Base-by-base conservation (phyloP, 2,888 invertebrate genomes). In the Scaptomyza parva region DNA sequence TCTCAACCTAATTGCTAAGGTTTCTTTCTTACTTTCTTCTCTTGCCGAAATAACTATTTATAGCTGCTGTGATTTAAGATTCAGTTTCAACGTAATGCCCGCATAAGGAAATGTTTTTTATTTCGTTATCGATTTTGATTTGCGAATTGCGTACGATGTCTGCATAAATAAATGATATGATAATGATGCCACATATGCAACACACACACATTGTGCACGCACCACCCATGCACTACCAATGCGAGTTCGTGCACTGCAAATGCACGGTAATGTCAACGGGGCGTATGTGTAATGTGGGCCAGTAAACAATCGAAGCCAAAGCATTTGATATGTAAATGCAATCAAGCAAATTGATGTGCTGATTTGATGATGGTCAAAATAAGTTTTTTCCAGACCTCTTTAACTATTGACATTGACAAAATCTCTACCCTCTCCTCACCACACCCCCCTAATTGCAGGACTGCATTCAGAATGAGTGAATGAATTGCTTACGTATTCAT, bases 301-400 rank as follows among this genome's bases (percentile, higher is more conserved):
- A 30, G 20, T 22, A 53, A 47, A 20, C 20, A 22, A 48, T 59
- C 45, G 20, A 11, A 44, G 55, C 41, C 41, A 33, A 18, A 54
- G 65, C 53, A 85, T 72, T 72, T 67, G 48, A 55, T 72, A 79
- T 82, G 79, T 70, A 82, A 85, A 87, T 85, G 80, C 71, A 85
- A 85, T 85, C 87, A 86, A 43, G 35, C 50, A 75, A 85, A 82
- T 82, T 73, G 77, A 77, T 18, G 18, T 39, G 45, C 22, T 54
- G n/a, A n/a, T n/a, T n/a, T n/a, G n/a, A n/a, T n/a, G n/a, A n/a
- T n/a, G 41, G 20, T 26, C 53, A 60, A 61, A 26, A 47, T 45
- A 66, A 52, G 24, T 30, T 33, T 18, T 7, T 8, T 4, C 4
- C 11, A 17, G 1, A 9, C 52, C 11, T n/a, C 22, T 45, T 11